phyloP scores from a whole-genome alignment of 2,797 vertebrate genomes.

The Sibirionetta formosa region DNA sequence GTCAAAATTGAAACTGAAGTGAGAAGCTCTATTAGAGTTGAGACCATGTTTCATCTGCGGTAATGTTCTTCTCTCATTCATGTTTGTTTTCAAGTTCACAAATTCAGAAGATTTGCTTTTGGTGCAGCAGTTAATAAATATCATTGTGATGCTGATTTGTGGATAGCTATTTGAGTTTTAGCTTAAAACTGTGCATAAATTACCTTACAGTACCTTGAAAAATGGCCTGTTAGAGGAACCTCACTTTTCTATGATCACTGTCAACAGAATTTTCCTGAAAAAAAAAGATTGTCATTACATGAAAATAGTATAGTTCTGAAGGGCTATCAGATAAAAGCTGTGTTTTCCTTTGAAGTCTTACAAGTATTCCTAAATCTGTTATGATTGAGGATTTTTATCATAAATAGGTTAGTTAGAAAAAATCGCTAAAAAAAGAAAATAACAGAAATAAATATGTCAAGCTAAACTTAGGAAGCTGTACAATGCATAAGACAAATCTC shows the following conservation, averaged over 20 bases:
- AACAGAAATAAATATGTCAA: not conserved
- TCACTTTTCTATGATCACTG: slow-evolving; percentile 33
- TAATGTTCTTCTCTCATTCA: not conserved
- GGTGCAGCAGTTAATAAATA: slow-evolving; percentile 12
- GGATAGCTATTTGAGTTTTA: slow-evolving; percentile 11
- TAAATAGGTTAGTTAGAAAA: not conserved
- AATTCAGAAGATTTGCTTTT: not conserved
- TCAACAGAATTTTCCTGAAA: slow-evolving; percentile 35
- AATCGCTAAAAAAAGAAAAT: not conserved
- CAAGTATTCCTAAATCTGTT: not conserved
- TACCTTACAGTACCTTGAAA: slow-evolving; percentile 41
- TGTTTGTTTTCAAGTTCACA: not conserved
- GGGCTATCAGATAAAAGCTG: slow-evolving; percentile 37
- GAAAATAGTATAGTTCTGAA: not conserved
- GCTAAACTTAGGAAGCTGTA: not conserved
- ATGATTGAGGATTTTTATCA: not conserved
- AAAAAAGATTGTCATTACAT: slow-evolving; percentile 14
- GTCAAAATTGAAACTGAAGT: not conserved
- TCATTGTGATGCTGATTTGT: slow-evolving; percentile 7
- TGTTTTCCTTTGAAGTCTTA: slow-evolving; percentile 44
- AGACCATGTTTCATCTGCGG: not conserved
- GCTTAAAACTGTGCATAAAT: not conserved
- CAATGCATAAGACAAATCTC: not conserved
- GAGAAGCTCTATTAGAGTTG: not conserved
- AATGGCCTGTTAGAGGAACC: slow-evolving; percentile 9